Base-by-base conservation (phyloP, 2,888 invertebrate species). In the Paralinhomoeus sp. region DNA sequence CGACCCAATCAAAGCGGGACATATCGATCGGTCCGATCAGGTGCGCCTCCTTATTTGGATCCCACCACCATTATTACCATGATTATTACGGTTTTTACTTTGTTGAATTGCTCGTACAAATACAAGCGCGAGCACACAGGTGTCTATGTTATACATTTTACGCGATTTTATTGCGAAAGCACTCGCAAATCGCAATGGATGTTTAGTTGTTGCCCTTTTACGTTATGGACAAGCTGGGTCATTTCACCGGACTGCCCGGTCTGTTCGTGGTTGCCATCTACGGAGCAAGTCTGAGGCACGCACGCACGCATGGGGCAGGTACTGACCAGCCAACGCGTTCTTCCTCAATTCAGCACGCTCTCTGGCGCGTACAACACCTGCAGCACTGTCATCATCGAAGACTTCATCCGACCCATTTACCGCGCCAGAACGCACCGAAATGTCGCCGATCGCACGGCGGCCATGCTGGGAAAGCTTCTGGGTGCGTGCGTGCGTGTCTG, bases 231-330 rank as follows among this genome's bases (percentile, higher is more conserved):
- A 48, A 49, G 12, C 40, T 57, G 42, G 48, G 47, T 34, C 40
- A 46, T 24, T 38, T 53, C 18, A 47, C 49, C 15, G 57, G 56
- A 21, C 42, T 53, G 9, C 51, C 53, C 31, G 57, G 57, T 3
- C 34, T 54, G 12, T 53, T 55, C 41, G 49, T 52, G 15, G 55
- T 55, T 1, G 57, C 57, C 0, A 47, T 57, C 18, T 53, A 53
- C 43, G 49, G 52, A 23, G 54, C 53, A 15, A 53, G 53, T 21
- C 49, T 54, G 20, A 54, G 53, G 53, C 50, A 21, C 21, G 38
- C 17, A 40, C 23, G 12, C n/a, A n/a, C n/a, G n/a, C n/a, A n/a
- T n/a, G n/a, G n/a, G n/a, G n/a, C n/a, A n/a, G n/a, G n/a, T n/a
- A n/a, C n/a, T n/a, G n/a, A n/a, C n/a, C n/a, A n/a, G n/a, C n/a